Percentiles rank a stretch among this genome's conserved stretches.
These are phyloP conservation scores for Rhingia rostrata DNA, from an alignment of 2,888 invertebrate species.

Conservation along the genomic window DNA sequence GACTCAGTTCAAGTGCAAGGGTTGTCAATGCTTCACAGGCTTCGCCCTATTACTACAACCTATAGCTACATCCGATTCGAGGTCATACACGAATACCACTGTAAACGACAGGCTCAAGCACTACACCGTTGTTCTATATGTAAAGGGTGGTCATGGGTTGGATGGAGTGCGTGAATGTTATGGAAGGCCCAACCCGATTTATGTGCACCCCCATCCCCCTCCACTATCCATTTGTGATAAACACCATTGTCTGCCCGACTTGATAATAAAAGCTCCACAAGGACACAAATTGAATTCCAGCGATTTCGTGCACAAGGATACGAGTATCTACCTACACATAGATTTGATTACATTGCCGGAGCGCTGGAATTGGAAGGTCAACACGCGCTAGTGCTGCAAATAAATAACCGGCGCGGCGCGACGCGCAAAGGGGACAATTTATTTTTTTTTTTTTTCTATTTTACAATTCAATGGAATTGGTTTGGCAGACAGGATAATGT, in stretches of 20 bases:
- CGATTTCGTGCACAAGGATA: conserved; percentile 55
- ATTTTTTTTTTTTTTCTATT: conserved; percentile 3
- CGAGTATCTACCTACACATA: conserved; percentile 40
- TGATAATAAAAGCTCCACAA: conserved; percentile 69
- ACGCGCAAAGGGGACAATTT: background rate
- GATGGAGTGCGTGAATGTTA: conserved; percentile 7
- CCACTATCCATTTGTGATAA: conserved; percentile 33
- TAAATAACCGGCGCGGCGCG: conserved; percentile 18
- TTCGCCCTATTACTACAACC: conserved; percentile 35
- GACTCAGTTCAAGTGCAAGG: conserved; percentile 71
- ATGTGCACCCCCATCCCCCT: background rate
- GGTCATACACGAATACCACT: conserved; percentile 33
- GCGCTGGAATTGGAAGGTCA: conserved; percentile 57
- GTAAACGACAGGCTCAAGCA: background rate
- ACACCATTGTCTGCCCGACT: conserved; percentile 60
- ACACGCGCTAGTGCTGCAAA: conserved; percentile 58
- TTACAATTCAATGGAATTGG: conserved; percentile 7
- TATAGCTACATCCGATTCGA: conserved; percentile 35
- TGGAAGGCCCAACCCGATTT: background rate
- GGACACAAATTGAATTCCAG: conserved; percentile 68
- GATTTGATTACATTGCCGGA: conserved; percentile 38
- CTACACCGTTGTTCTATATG: background rate
- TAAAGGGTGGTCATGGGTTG: background rate
- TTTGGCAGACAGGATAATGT: conserved; percentile 14
- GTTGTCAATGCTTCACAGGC: conserved; percentile 31